Percentiles rank a stretch among this genome's conserved stretches.
Evolutionary conservation across 2,113 vertebrate genomes (phyloP).

Genomic region (Phalacrocorax carbo): DNA sequence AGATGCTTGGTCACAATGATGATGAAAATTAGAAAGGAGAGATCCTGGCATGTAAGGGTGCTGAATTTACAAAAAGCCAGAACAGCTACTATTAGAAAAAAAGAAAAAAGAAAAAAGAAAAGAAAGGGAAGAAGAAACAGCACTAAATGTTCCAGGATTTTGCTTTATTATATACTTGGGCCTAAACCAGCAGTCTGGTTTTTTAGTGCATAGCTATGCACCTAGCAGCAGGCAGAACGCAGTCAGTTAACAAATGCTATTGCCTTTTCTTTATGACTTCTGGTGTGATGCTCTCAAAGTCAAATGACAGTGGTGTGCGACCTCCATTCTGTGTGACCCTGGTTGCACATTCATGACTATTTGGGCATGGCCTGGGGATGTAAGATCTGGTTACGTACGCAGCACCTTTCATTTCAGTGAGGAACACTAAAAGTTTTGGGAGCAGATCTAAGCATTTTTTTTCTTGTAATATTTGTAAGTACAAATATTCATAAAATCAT

Average conservation of each 20-base stretch:
- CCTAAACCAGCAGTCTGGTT: background rate
- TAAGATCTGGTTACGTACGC: background rate
- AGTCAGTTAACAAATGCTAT: background rate
- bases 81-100: background rate
- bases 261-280: background rate
- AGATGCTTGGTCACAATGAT: background rate
- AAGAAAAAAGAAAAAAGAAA: too few relatives aligned
- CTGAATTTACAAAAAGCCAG: background rate
- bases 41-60: background rate
- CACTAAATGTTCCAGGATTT: background rate
- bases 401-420: background rate
- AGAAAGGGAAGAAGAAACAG: rapidly evolving
- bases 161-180: background rate
- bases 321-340: background rate
- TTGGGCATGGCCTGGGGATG: background rate
- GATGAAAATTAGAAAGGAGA: background rate
- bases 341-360: background rate
- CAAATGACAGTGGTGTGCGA: background rate
- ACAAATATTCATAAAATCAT: background rate
- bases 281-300: background rate
- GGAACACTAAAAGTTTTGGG: background rate
- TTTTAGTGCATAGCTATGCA: background rate
- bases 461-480: background rate
- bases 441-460: background rate
- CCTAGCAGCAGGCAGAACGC: background rate